phyloP scores from a whole-genome alignment of 2,888 invertebrate species.

The Drosophila yooni region DNA sequence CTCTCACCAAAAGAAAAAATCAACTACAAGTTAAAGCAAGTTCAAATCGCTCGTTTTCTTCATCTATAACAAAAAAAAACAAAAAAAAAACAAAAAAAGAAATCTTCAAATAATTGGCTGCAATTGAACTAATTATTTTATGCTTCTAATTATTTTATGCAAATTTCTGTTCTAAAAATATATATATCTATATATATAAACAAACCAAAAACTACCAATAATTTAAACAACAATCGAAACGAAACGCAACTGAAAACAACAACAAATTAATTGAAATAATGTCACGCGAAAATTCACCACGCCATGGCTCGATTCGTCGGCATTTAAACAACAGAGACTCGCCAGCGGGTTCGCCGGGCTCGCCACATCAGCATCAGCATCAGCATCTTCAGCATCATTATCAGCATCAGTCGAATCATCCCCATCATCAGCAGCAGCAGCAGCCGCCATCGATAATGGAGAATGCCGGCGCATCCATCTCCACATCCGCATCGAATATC shows the following conservation, averaged over 20 bases:
- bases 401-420: constrained; percentile 61
- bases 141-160: constrained; percentile 80
- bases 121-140: constrained; percentile 73
- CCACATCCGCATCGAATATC: constrained; percentile 83
- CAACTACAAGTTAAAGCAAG: constrained; percentile 60
- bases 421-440: constrained; percentile 62
- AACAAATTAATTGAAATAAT: constrained; percentile 59
- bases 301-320: constrained; percentile 80
- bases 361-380: constrained; percentile 69
- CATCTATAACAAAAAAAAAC: constrained; percentile 54
- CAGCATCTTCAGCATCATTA: constrained; percentile 65
- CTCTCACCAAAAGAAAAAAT: constrained; percentile 51
- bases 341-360: constrained; percentile 61
- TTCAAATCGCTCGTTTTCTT: constrained; percentile 74
- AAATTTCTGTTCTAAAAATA: constrained; percentile 61
- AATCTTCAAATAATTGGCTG: constrained; percentile 64
- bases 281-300: constrained; percentile 85
- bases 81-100: constrained; percentile 24
- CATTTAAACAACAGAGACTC: constrained; percentile 71
- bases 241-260: constrained; percentile 7
- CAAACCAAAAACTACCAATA: constrained; percentile 30
- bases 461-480: constrained; percentile 74
- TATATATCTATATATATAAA: constrained; percentile 11
- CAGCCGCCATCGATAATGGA: constrained; percentile 81
- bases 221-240: constrained; percentile 1